Conservation (phyloP, 1,140 invertebrate species). For the Drosophila malerkotliana region DNA sequence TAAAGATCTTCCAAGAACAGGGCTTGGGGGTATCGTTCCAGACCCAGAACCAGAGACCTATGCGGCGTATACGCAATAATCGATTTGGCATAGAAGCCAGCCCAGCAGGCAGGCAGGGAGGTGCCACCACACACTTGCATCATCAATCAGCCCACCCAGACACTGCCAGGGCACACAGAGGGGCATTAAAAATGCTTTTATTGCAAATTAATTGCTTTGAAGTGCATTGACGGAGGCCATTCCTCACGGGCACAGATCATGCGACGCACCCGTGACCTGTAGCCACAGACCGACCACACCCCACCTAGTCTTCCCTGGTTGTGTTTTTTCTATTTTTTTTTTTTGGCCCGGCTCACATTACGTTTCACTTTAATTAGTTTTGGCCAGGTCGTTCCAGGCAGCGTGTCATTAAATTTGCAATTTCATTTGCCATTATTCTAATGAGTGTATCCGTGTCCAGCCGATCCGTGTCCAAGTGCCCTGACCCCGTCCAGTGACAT, state of each 20-base stretch:
- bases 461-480: not conserved
- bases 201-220: constrained; percentile 80
- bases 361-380: constrained; percentile 71
- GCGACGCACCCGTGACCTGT: constrained; percentile 53
- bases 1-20: not conserved
- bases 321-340: not conserved
- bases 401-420: constrained; percentile 59
- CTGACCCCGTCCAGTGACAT: not conserved
- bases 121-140: constrained; percentile 27
- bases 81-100: constrained; percentile 18
- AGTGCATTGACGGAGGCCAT: constrained; percentile 51
- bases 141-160: constrained; percentile 48
- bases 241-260: constrained; percentile 42
- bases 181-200: constrained; percentile 72
- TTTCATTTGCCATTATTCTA: constrained; percentile 67
- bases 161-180: constrained; percentile 2
- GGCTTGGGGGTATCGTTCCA: too few species aligned
- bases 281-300: constrained; percentile 17
- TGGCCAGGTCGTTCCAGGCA: constrained; percentile 15
- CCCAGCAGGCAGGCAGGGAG: not conserved
- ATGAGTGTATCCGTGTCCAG: constrained; percentile 24
- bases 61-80: constrained; percentile 43
- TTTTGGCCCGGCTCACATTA: constrained; percentile 36
- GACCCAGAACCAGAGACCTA: constrained; percentile 1
- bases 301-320: constrained; percentile 20